Percentiles rank a stretch among this genome's conserved stretches.
Conservation (phyloP, 1,140 invertebrate genomes). For the Oscheius sp. region DNA sequence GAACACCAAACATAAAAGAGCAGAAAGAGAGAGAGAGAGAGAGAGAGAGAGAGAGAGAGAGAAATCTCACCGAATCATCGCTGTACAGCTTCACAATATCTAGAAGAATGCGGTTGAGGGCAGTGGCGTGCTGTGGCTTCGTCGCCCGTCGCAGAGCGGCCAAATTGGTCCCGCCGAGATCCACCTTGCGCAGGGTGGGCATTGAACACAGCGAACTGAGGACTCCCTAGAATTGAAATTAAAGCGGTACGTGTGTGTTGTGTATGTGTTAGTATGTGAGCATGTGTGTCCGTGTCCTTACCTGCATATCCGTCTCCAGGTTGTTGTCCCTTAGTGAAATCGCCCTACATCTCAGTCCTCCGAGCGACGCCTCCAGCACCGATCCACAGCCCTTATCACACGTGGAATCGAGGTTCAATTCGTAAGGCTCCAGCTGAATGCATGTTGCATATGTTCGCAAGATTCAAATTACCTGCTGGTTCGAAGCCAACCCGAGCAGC, state of each 20-base stretch:
- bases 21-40: not conserved
- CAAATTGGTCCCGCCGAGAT: constrained; percentile 56
- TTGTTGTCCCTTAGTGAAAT: constrained; percentile 52
- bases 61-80: constrained; percentile 41
- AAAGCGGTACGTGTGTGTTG: too few species aligned
- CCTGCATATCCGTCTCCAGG: constrained; percentile 48
- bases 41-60: constrained; percentile 1
- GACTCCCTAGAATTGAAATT: too few species aligned
- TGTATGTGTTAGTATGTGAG: too few species aligned
- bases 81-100: constrained; percentile 57
- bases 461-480: constrained; percentile 30
- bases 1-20: constrained; percentile 35
- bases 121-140: constrained; percentile 45
- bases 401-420: constrained; percentile 34
- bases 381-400: constrained; percentile 41
- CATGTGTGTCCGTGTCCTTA: too few species aligned
- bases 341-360: constrained; percentile 36
- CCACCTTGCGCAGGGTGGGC: constrained; percentile 37
- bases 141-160: constrained; percentile 26
- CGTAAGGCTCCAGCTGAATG: constrained; percentile 31
- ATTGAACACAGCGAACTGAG: constrained; percentile 39
- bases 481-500: constrained; percentile 44
- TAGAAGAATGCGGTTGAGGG: constrained; percentile 43
- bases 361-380: constrained; percentile 47
- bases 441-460: not conserved